These are phyloP conservation scores for Reticulitermes lucifugus DNA, from an alignment of 2,888 invertebrate species.

Conservation along the genomic window DNA sequence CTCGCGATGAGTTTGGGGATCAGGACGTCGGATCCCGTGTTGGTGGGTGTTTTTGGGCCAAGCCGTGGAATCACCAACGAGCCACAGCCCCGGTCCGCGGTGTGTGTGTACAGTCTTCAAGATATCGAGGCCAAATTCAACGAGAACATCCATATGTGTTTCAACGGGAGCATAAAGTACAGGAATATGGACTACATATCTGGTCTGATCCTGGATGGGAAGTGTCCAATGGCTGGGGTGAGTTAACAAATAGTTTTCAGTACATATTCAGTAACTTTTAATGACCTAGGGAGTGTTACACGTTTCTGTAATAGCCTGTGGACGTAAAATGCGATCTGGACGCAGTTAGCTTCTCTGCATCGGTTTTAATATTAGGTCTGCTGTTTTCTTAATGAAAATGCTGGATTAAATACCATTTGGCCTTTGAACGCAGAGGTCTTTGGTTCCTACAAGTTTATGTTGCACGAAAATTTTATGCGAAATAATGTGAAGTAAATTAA, in stretches of 20 bases:
- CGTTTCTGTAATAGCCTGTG: too few relatives aligned
- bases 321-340: too few relatives aligned
- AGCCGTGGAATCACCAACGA: conserved; percentile 89
- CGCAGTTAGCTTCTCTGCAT: too few relatives aligned
- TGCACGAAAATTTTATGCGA: too few relatives aligned
- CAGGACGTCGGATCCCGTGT: conserved; percentile 81
- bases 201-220: conserved; percentile 90
- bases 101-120: conserved; percentile 92
- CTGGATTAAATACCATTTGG: too few relatives aligned
- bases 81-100: conserved; percentile 84
- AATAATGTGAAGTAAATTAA: too few relatives aligned
- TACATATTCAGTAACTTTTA: too few relatives aligned
- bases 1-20: conserved; percentile 86
- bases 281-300: too few relatives aligned
- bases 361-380: too few relatives aligned
- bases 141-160: conserved; percentile 97
- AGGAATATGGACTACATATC: conserved; percentile 93
- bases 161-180: conserved; percentile 93
- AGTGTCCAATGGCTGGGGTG: conserved; percentile 87
- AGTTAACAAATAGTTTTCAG: conserved; percentile 58
- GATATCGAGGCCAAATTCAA: conserved; percentile 94
- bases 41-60: conserved; percentile 92
- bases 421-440: too few relatives aligned
- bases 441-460: too few relatives aligned
- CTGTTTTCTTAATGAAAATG: too few relatives aligned